Evolutionary conservation across 1,140 invertebrate species (phyloP), one percentile per base, ranked within the genome.

Genomic region (Helicorthomorpha holstii): DNA sequence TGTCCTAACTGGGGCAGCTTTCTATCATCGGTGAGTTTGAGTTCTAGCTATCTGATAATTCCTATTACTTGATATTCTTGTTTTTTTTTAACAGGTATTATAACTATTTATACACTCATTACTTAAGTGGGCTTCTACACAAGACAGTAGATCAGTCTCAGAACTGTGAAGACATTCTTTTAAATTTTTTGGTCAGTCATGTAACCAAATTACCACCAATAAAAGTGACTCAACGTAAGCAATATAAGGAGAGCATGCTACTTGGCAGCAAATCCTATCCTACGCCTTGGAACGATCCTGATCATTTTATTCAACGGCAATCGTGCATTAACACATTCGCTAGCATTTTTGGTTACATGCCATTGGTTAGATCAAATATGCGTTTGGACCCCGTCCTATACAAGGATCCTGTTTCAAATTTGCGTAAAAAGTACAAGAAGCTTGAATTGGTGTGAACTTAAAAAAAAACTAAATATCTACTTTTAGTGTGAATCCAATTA

Each of bases 111-210:
- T 95, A 92, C 70, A 85, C 80, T 25, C 77, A 84, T 65, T 80
- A 80, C 69, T 69, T 89, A 54, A 81, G 81, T 62, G 80, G 83
- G 48, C 75, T 85, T 53, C 73, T 91, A 55, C 80, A 85, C 54
- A 82, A 82, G 65, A 85, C 85, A 49, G 88, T 94, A 53, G 85
- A 89, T 60, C 83, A 90, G 65, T 82, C 83, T 54, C 80, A 83
- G 63, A 93, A 93, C 72, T 96, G 92, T 72, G 89, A 95, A 72
- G 91, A 97, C 70, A 94, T 96, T 67, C 77, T 96, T 56, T 85
- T 96, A 78, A 95, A 95, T 73, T 91, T 94, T 68, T 75, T 97
- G 62, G 85, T 93, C 58, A 85, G 85, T 66, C 88, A 94, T 69
- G 80, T 91, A 58, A 92, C 87, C 46, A 78, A 87, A 59, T 78